These are phyloP conservation scores for Synergus laeviventris DNA, from an alignment of 2,888 invertebrate genomes.

Conservation along the genomic window DNA sequence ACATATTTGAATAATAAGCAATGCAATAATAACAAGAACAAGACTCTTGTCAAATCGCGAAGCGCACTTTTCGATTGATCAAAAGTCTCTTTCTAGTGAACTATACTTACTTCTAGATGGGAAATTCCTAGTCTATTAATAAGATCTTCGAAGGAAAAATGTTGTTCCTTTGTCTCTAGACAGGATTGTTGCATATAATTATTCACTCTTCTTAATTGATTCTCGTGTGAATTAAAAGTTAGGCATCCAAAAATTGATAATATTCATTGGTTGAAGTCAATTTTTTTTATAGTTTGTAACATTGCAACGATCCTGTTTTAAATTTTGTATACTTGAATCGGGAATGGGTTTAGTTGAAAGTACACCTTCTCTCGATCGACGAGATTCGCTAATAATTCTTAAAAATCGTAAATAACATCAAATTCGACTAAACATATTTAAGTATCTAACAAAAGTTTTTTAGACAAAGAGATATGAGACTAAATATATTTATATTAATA, in stretches of 20 bases:
- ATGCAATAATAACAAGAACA: slow-evolving; percentile 17
- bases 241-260: not conserved
- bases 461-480: not conserved
- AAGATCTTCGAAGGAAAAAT: slow-evolving; percentile 18
- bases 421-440: not conserved
- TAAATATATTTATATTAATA: not conserved
- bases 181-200: not conserved
- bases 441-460: not conserved
- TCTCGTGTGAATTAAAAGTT: not conserved
- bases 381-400: not conserved
- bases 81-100: slow-evolving; percentile 22
- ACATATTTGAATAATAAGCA: slow-evolving; percentile 24
- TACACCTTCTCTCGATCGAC: not conserved
- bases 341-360: not conserved
- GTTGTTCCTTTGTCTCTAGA: not conserved
- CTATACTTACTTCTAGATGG: slow-evolving; percentile 27
- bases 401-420: not conserved
- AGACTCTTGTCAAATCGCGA: slow-evolving; percentile 16
- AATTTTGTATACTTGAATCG: not conserved
- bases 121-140: slow-evolving; percentile 17
- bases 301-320: not conserved
- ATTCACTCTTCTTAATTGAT: not conserved
- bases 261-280: slow-evolving; percentile 3
- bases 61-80: not conserved
- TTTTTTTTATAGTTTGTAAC: not conserved